Percentiles rank a stretch among this genome's conserved stretches.
phyloP scores from a whole-genome alignment of 2,888 invertebrate genomes.

The Lapara coniferarum region DNA sequence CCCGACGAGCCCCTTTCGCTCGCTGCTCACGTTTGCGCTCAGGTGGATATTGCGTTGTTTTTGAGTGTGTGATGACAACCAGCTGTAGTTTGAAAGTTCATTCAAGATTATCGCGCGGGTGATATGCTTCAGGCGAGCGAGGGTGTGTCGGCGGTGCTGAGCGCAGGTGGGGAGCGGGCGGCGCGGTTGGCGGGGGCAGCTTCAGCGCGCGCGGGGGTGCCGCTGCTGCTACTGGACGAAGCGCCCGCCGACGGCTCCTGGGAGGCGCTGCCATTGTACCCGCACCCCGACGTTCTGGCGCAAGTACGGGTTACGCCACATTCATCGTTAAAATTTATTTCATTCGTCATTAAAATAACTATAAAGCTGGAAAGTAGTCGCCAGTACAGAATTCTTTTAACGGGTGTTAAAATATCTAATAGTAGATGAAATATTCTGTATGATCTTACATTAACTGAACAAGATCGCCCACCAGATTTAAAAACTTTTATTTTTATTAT shows the following conservation, averaged over 20 bases:
- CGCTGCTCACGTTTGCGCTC: conserved; percentile 42
- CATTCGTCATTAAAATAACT: too few species aligned
- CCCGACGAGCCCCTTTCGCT: conserved; percentile 45
- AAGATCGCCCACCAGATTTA: too few species aligned
- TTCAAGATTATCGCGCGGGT: not conserved
- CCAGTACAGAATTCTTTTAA: too few species aligned
- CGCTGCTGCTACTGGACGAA: conserved; percentile 56
- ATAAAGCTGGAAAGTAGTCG: too few species aligned
- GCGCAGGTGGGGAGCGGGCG: conserved; percentile 43
- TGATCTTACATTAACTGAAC: too few species aligned
- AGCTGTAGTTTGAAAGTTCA: too few species aligned
- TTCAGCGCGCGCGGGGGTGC: conserved; percentile 60
- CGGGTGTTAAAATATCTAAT: too few species aligned
- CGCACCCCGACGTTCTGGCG: conserved; percentile 56
- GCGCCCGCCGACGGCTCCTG: conserved; percentile 47
- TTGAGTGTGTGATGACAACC: not conserved
- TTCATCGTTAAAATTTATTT: too few species aligned
- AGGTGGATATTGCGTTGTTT: not conserved
- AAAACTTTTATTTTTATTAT: too few species aligned
- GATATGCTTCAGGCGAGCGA: conserved; percentile 30
- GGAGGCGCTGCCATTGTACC: conserved; percentile 60
- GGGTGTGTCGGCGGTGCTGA: conserved; percentile 40
- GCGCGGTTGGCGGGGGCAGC: conserved; percentile 53
- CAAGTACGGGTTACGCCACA: conserved; percentile 36
- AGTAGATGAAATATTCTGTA: too few species aligned